phyloP scores from a whole-genome alignment of 2,888 invertebrate genomes.

The Frankliniella intonsa region DNA sequence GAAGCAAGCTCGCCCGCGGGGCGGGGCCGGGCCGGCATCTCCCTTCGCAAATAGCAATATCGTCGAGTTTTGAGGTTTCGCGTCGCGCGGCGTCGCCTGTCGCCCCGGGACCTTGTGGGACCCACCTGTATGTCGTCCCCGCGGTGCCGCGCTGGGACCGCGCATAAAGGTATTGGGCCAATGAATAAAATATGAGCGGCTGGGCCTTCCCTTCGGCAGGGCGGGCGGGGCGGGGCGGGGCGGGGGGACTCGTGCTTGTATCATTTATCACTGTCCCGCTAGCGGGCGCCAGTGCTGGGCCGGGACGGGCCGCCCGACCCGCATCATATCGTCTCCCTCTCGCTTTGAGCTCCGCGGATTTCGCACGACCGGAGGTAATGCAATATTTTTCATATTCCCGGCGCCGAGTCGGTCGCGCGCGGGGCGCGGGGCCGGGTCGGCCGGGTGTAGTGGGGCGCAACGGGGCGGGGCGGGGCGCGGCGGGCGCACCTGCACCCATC shows the following conservation, averaged over 20 bases:
- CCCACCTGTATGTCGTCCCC: conserved; percentile 1
- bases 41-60: neutral
- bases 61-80: conserved; percentile 32
- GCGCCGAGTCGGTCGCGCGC: conserved; percentile 55
- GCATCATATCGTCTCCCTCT: too few species aligned
- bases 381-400: conserved; percentile 36
- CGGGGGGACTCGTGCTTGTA: neutral
- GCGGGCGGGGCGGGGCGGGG: neutral
- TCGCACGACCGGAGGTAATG: too few species aligned
- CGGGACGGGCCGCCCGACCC: conserved; percentile 33
- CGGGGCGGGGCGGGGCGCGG: too few species aligned
- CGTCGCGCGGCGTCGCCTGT: conserved; percentile 29
- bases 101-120: too few species aligned
- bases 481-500: too few species aligned
- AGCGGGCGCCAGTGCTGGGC: neutral
- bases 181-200: conserved; percentile 21
- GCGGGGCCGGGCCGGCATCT: neutral
- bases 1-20: neutral
- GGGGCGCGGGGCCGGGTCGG: neutral
- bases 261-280: conserved; percentile 14
- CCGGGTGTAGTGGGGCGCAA: too few species aligned
- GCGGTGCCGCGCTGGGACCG: neutral
- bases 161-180: conserved; percentile 21
- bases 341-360: too few species aligned
- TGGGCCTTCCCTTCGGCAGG: neutral